Evolutionary conservation across 1,140 invertebrate species (phyloP), one percentile per base, ranked within the genome.

Genomic region (Drosophila nebulosa): DNA sequence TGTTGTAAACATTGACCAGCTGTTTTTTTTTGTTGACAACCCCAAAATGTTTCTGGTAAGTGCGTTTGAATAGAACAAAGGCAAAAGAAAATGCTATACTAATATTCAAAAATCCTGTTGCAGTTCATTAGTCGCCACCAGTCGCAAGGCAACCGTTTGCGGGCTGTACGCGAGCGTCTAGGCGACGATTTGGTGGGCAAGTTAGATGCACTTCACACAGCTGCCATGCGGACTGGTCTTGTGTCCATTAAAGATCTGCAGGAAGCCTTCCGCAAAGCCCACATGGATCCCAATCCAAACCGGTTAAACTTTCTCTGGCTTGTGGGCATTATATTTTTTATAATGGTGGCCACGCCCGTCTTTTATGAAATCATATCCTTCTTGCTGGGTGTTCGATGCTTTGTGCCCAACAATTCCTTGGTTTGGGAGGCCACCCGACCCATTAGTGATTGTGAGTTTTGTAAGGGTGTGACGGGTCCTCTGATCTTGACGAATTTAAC

Each of bases 401-500:
- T 97, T 55, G 77, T 98, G 76, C 94, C 95, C 66, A 97, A 96
- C 91, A 97, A 97, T 92, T 96, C 96, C 83, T 92, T 98, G 46
- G 92, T 97, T 27, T 97, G 96, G 95, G 97, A 98, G 92, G 95
- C 96, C 39, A 96, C 95, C 9, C 92, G 97, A 64, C 96, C 96
- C 10, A 92, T 96, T n/a, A 95, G 96, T 4, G 94, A 97, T 89
- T 98, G 97, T 89, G 92, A 92, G 67, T 96, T 96, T 90, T 91
- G 78, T 57, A 78, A 92, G 59, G 92, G 95, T 12, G 91, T 94
- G 61, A 90, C 91, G 26, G 93, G 93, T 69, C 93, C 95, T 36
- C 92, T 95, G 61, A 92, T 96, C 51, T 89, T 95, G 62, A 76
- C 90, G 50, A 96, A 96, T 92, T 78, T 95, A 53, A 95, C 95